Base-by-base conservation (phyloP, 2,113 vertebrate species). In the pig (Sus scrofa) region DNA sequence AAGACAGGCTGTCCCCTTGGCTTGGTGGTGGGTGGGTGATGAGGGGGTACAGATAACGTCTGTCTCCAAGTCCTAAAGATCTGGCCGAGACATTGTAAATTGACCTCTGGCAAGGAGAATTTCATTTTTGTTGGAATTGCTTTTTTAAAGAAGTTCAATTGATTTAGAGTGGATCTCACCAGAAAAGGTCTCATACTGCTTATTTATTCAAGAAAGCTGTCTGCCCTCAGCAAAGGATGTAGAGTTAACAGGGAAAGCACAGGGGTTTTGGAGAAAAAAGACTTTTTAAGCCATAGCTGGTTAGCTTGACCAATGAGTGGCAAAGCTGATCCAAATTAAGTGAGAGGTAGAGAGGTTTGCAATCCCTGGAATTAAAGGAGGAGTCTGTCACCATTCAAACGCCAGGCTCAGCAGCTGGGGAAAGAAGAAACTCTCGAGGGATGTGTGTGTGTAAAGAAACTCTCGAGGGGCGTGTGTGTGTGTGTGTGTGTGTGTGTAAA, bases 71-170 rank as follows among this genome's bases (percentile, higher is more conserved):
- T 18, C 0, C 0, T 62, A 70, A 81, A 62, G 65, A 58, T 24
- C 52, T n/a, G 44, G 34, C n/a, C 56, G 50, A 68, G 54, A 62
- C 11, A 0, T n/a, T 13, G 8, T 20, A 67, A 24, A 50, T 19
- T 56, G n/a, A 95, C 58, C 16, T 19, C 27, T 79, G 18, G 60
- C 11, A 20, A 19, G 22, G 50, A 27, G 20, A 92, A 73, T 96
- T 73, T 95, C 67, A 93, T 22, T 81, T 97, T 52, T 68, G 50
- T 44, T 70, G 71, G 50, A 85, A 68, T n/a, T 74, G 30, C 37
- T 20, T 67, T 44, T 13, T 9, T 7, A 5, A 62, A 67, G 34
- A 85, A 56, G 12, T 70, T 86, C 63, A 68, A 6, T 1, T 22
- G 60, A 68, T 27, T 70, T 91, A 65, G 5, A 89, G 32, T 44